These are phyloP conservation scores for Gallinago solitaria DNA, from an alignment of 2,797 vertebrate genomes.

Conservation along the genomic window DNA sequence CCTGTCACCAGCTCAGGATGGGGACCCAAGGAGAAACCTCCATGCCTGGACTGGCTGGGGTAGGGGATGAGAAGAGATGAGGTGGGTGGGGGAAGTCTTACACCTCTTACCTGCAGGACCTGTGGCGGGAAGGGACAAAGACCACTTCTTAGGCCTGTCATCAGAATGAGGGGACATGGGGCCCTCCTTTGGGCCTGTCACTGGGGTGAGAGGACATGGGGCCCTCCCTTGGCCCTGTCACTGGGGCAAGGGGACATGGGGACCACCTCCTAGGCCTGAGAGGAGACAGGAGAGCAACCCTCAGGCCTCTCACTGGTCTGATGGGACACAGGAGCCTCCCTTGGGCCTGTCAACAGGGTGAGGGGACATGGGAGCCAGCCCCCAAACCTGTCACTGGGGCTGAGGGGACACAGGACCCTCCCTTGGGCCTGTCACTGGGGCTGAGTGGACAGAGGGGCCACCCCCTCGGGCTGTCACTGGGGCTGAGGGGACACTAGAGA, in stretches of 20 bases:
- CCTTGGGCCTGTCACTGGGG: neutral
- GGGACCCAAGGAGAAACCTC: neutral
- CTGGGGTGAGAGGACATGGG: neutral
- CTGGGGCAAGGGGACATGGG: neutral
- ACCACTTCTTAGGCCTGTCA: neutral
- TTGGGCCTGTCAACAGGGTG: neutral
- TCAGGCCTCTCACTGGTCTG: neutral
- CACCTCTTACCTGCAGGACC: neutral
- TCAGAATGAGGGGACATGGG: neutral
- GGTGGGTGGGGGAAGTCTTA: fast-evolving
- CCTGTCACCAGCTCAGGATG: neutral
- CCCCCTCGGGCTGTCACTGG: neutral
- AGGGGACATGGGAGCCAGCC: too few species aligned
- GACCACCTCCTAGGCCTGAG: neutral
- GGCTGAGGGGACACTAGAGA: too few species aligned
- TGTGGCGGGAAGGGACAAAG: neutral
- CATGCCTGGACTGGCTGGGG: too few species aligned
- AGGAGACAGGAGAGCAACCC: neutral
- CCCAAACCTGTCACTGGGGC: too few species aligned
- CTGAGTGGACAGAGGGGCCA: neutral
- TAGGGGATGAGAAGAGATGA: neutral
- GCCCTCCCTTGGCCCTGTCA: neutral
- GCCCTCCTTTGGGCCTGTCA: neutral
- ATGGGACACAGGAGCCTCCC: neutral
- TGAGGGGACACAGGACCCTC: too few species aligned